A percentile compares a stretch with the other conserved stretches of the same genome.
These are phyloP conservation scores for Camponotus floridanus DNA, from an alignment of 1,140 invertebrate genomes.

Conservation along the genomic window DNA sequence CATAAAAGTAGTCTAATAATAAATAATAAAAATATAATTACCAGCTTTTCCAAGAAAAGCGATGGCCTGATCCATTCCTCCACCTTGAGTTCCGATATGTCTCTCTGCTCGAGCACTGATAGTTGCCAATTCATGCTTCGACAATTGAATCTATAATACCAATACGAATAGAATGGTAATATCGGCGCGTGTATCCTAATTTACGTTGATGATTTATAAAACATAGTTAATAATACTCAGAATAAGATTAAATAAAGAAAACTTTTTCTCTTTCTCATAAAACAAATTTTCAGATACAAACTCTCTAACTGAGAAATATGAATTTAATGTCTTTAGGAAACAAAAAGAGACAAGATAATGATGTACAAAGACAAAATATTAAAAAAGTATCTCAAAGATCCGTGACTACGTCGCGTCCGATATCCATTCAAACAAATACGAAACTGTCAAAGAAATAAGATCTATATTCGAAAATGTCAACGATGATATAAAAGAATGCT, in stretches of 20 bases:
- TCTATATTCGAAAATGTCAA: neutral
- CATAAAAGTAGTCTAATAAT: neutral
- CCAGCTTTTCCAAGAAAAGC: slow-evolving; percentile 96
- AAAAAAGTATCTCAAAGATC: slow-evolving; percentile 9
- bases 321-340: neutral
- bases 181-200: neutral
- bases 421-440: slow-evolving; percentile 10
- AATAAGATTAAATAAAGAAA: slow-evolving; percentile 1
- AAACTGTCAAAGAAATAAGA: slow-evolving; percentile 48
- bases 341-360: neutral
- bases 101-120: slow-evolving; percentile 95
- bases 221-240: neutral
- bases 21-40: slow-evolving; percentile 75
- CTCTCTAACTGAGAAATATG: neutral
- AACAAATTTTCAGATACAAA: neutral
- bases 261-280: too few species aligned
- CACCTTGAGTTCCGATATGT: slow-evolving; percentile 98
- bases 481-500: neutral
- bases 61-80: slow-evolving; percentile 99
- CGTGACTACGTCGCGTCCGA: neutral
- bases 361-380: neutral
- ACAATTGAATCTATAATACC: slow-evolving; percentile 82
- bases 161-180: neutral
- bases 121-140: slow-evolving; percentile 93
- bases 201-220: slow-evolving; percentile 13